phyloP scores from a whole-genome alignment of 1,140 invertebrate genomes.

The Phthorimaea operculella region DNA sequence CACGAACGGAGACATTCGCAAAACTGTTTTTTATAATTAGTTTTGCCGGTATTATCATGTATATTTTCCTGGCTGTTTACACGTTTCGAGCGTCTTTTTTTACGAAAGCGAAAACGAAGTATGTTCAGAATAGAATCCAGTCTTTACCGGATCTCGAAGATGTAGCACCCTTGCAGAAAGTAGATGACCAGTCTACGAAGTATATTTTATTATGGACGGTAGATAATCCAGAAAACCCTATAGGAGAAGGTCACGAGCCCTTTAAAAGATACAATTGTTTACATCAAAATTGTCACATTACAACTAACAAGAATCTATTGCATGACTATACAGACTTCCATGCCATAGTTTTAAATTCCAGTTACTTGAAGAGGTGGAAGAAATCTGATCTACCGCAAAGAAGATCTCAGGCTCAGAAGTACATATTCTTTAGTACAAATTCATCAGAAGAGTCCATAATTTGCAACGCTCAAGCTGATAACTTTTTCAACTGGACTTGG shows the following conservation, averaged over 20 bases:
- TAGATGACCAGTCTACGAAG: conserved; percentile 23
- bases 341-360: conserved; percentile 43
- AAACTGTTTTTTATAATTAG: conserved; percentile 53
- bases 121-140: too few species aligned
- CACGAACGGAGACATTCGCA: conserved; percentile 25
- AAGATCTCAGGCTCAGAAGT: conserved; percentile 52
- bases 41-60: conserved; percentile 38
- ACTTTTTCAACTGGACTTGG: conserved; percentile 73
- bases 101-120: too few species aligned
- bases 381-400: conserved; percentile 31
- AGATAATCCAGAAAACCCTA: conserved; percentile 14
- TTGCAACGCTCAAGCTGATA: conserved; percentile 34
- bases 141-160: too few species aligned
- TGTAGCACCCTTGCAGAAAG: conserved; percentile 12
- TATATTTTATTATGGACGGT: conserved; percentile 42
- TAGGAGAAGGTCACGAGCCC: conserved; percentile 32
- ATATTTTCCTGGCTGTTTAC: conserved; percentile 41
- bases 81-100: conserved; percentile 35
- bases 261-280: conserved; percentile 36
- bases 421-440: conserved; percentile 60
- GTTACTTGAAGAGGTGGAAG: conserved; percentile 23
- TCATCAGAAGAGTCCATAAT: conserved; percentile 46
- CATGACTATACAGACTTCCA: conserved; percentile 41
- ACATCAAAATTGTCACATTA: conserved; percentile 43
- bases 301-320: conserved; percentile 31